phyloP scores from a whole-genome alignment of 1,140 invertebrate species.

The Aphidius gifuensis region DNA sequence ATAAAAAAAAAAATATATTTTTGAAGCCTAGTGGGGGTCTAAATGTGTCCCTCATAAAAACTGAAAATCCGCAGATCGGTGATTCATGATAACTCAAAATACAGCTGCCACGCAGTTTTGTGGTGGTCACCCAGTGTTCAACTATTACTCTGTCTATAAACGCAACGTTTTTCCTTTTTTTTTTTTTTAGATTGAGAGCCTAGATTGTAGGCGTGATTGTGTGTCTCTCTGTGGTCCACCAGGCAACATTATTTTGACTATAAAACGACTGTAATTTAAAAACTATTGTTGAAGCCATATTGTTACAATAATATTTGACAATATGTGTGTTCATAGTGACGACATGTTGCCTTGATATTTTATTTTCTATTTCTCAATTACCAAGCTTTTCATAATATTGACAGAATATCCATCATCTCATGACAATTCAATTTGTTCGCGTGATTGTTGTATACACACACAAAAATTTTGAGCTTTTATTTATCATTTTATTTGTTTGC shows the following conservation, averaged over 20 bases:
- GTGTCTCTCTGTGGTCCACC: constrained; percentile 21
- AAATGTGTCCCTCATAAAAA: constrained; percentile 34
- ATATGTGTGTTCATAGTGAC: constrained; percentile 29
- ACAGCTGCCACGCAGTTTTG: constrained; percentile 48
- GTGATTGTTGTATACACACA: neutral
- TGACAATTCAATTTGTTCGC: neutral
- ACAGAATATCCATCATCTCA: too few relatives aligned
- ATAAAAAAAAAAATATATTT: too few relatives aligned
- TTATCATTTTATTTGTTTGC: too few relatives aligned
- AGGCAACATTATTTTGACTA: constrained; percentile 46
- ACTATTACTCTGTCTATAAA: constrained; percentile 20
- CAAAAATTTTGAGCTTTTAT: too few relatives aligned
- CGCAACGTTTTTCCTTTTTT: neutral
- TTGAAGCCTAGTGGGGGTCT: constrained; percentile 1
- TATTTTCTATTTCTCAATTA: neutral
- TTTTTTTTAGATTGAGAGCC: constrained; percentile 10
- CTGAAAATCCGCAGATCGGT: constrained; percentile 51
- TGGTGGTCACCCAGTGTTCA: constrained; percentile 44
- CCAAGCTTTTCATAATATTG: too few relatives aligned
- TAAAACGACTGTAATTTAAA: constrained; percentile 46
- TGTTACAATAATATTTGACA: constrained; percentile 15
- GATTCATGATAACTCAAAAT: constrained; percentile 51
- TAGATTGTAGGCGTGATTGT: constrained; percentile 43
- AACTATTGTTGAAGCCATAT: constrained; percentile 37
- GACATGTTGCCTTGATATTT: constrained; percentile 14